These are phyloP conservation scores for Mimachlamys varia DNA, from an alignment of 2,888 invertebrate species.

Conservation along the genomic window DNA sequence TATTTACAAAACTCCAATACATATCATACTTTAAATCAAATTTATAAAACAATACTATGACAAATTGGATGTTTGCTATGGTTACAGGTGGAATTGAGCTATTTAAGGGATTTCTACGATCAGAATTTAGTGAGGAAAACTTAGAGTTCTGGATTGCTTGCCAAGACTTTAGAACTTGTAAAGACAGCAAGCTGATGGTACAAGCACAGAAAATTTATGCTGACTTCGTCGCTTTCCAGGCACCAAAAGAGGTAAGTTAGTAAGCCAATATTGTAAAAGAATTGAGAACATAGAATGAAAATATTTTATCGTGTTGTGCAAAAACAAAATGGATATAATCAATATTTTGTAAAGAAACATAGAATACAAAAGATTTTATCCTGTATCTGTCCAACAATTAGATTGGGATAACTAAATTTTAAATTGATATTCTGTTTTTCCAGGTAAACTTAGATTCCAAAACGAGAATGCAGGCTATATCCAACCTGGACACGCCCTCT, in stretches of 20 bases:
- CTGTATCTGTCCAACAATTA: not conserved
- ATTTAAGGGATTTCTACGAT: slow-evolving; percentile 83
- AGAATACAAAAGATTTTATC: not conserved
- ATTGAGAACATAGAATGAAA: not conserved
- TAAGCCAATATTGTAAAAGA: no score
- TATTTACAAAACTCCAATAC: no score
- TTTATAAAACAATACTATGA: no score
- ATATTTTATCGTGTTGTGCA: no score
- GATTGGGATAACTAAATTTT: not conserved
- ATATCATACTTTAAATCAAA: no score
- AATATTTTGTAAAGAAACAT: no score
- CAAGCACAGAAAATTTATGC: slow-evolving; percentile 83
- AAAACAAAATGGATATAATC: no score
- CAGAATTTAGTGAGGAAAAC: slow-evolving; percentile 85
- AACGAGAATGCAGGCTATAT: slow-evolving; percentile 80
- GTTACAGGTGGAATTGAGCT: slow-evolving; percentile 83
- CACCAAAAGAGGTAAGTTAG: slow-evolving; percentile 83
- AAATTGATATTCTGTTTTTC: slow-evolving; percentile 40
- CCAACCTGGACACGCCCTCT: slow-evolving; percentile 81
- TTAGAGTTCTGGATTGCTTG: slow-evolving; percentile 85
- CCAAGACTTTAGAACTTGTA: slow-evolving; percentile 82
- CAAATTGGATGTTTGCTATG: no score
- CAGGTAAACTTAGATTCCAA: slow-evolving; percentile 84
- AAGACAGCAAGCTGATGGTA: slow-evolving; percentile 74
- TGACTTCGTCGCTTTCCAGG: slow-evolving; percentile 83